Percentiles rank a stretch among this genome's conserved stretches.
These are phyloP conservation scores for Oryctes rhinoceros DNA, from an alignment of 1,140 invertebrate species.

Conservation along the genomic window DNA sequence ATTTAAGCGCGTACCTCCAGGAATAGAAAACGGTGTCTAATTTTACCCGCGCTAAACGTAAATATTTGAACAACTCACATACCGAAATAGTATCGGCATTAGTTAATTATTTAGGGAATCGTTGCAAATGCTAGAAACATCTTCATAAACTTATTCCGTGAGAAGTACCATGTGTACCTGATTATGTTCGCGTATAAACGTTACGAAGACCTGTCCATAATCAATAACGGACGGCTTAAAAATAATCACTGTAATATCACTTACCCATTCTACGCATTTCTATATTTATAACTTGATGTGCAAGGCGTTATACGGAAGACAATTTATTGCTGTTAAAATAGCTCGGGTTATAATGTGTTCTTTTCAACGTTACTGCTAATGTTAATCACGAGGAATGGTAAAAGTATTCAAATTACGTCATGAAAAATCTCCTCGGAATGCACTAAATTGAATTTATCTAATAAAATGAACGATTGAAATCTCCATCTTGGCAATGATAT, in stretches of 20 bases:
- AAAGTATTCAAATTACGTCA: too few relatives aligned
- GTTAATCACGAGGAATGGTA: too few relatives aligned
- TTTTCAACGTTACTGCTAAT: too few relatives aligned
- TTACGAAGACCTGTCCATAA: neutral
- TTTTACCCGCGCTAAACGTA: neutral
- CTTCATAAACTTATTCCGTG: conserved; percentile 21
- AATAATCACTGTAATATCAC: neutral
- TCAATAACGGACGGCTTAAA: neutral
- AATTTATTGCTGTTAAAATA: too few relatives aligned
- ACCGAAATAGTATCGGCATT: conserved; percentile 30
- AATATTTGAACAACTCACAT: conserved; percentile 37
- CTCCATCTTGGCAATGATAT: too few relatives aligned
- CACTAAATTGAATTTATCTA: too few relatives aligned
- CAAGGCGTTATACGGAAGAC: too few relatives aligned
- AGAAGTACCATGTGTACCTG: conserved; percentile 23
- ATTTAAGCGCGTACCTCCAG: conserved; percentile 14
- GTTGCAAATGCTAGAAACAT: conserved; percentile 25
- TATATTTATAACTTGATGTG: neutral
- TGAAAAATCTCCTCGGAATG: too few relatives aligned
- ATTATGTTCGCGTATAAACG: neutral
- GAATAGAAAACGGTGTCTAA: conserved; percentile 17
- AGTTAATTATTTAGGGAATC: conserved; percentile 33
- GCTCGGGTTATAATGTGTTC: too few relatives aligned
- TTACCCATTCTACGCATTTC: neutral
- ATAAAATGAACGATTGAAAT: too few relatives aligned